A percentile compares a stretch with the other conserved stretches of the same genome.
Evolutionary conservation across 2,888 invertebrate species (phyloP).

Genomic region (Polydrusus cervinus): DNA sequence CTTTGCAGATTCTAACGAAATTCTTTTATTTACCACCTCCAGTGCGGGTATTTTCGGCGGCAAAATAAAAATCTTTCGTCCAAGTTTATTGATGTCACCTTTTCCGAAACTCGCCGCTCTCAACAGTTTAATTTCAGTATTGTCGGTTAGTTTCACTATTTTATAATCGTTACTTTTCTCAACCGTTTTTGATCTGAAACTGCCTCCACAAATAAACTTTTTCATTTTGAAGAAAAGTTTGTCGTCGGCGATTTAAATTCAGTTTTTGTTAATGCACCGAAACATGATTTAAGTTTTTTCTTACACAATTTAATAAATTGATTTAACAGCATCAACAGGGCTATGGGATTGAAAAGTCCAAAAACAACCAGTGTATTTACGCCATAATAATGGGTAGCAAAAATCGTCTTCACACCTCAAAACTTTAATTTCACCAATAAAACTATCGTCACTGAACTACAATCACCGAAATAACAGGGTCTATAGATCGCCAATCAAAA

Average conservation of each 20-base stretch:
- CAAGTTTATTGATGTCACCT: conserved; percentile 56
- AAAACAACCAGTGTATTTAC: background rate
- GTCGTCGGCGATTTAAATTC: background rate
- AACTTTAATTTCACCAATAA: background rate
- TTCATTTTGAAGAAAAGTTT: conserved; percentile 38
- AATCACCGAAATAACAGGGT: conserved; percentile 32
- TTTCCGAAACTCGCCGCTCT: conserved; percentile 63
- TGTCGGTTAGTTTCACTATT: conserved; percentile 64
- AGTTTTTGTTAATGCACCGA: background rate
- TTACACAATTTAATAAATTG: no score
- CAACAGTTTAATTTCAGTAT: conserved; percentile 64
- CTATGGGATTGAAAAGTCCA: no score
- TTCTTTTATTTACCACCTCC: conserved; percentile 40
- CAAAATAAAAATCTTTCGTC: conserved; percentile 61
- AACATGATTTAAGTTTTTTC: background rate
- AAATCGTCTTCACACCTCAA: background rate
- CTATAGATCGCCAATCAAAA: conserved; percentile 15
- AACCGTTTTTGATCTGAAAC: conserved; percentile 66
- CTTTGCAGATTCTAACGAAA: conserved; percentile 50
- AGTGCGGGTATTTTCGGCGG: conserved; percentile 63
- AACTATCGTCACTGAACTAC: conserved; percentile 5
- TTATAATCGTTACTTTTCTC: conserved; percentile 67
- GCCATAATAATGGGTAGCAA: background rate
- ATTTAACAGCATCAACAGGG: no score
- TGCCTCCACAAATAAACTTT: conserved; percentile 68